These are phyloP conservation scores for Carcharodon carcharias DNA, from an alignment of 2,797 vertebrate species.

Conservation along the genomic window DNA sequence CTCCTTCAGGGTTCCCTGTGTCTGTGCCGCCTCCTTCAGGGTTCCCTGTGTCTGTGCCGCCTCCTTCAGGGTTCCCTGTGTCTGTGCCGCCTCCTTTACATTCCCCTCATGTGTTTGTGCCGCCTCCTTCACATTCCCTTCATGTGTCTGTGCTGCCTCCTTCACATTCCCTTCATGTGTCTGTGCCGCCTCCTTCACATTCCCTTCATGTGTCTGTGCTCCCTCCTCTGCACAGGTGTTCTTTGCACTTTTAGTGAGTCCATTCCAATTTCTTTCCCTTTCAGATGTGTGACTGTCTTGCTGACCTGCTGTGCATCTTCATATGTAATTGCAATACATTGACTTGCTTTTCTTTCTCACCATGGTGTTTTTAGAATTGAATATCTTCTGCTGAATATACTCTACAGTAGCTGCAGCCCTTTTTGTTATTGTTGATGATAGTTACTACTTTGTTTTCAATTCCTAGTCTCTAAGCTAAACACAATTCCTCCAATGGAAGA, in stretches of 20 bases:
- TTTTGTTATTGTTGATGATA: background rate
- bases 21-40: background rate
- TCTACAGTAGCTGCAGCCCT: background rate
- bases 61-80: background rate
- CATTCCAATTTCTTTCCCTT: background rate
- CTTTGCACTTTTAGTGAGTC: background rate
- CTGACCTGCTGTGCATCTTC: background rate
- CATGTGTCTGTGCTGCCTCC: too few relatives aligned
- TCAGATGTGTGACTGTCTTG: background rate
- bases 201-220: background rate
- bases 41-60: background rate
- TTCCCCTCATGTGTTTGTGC: background rate
- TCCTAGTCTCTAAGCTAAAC: background rate
- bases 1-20: background rate
- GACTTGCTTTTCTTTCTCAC: background rate
- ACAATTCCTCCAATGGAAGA: background rate
- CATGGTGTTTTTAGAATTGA: background rate
- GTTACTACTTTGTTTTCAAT: background rate
- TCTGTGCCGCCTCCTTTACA: too few relatives aligned
- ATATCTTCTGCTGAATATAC: background rate
- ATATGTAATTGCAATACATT: background rate
- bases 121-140: background rate
- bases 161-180: background rate
- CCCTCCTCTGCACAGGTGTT: background rate
- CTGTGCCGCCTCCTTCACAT: too few relatives aligned